phyloP scores from a whole-genome alignment of 2,113 vertebrate genomes.

The Podarcis cretensis region DNA sequence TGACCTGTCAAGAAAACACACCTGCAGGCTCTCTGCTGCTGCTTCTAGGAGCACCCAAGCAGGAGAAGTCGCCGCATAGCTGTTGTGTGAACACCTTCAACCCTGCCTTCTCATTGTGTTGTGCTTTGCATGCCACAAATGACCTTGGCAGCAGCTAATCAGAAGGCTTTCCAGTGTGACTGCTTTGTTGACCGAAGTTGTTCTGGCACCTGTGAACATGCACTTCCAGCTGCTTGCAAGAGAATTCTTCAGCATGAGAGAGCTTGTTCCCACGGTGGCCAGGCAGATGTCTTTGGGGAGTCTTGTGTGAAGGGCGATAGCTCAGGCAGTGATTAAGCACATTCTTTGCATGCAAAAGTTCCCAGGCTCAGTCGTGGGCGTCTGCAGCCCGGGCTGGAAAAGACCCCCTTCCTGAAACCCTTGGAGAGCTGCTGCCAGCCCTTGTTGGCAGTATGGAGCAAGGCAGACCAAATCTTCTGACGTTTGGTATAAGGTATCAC shows the following conservation, averaged over 20 bases:
- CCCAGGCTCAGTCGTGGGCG: no score
- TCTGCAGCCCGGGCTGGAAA: no score
- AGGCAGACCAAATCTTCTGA: no score
- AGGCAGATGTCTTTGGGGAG: neutral
- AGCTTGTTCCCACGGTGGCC: neutral
- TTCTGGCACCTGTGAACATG: neutral
- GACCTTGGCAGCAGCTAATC: constrained; percentile 43
- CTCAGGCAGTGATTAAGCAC: neutral
- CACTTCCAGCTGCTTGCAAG: neutral
- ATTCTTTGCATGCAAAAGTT: no score
- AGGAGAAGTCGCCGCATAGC: neutral
- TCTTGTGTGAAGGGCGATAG: neutral
- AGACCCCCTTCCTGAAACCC: no score
- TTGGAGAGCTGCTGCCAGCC: no score
- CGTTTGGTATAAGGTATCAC: no score
- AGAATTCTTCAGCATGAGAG: constrained; percentile 11
- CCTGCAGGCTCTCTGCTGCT: neutral
- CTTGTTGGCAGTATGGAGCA: no score
- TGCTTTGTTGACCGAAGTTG: constrained; percentile 50
- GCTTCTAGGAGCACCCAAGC: constrained; percentile 4
- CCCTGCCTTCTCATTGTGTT: constrained; percentile 51
- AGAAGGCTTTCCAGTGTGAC: constrained; percentile 27
- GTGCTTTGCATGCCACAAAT: constrained; percentile 41
- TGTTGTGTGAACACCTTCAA: neutral
- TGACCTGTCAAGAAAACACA: constrained; percentile 28